Evolutionary conservation across 2,888 invertebrate genomes (phyloP), one percentile per base, ranked within the genome.

Genomic region (Agonopterix subpropinquella): DNA sequence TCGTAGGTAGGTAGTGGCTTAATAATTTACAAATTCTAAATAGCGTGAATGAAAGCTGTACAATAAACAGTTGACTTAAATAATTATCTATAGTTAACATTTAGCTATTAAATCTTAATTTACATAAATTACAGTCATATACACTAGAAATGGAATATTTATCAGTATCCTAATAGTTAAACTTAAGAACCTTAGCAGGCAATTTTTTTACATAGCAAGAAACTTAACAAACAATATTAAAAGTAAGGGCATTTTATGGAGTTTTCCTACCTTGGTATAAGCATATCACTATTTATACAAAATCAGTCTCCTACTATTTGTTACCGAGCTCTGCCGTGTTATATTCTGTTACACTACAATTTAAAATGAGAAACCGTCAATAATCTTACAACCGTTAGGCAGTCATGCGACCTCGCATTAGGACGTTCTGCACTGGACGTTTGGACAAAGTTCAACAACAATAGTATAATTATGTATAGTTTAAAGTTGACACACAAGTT

Each of bases 261-360:
- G 70, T 70, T 70, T 67, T 62, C 70, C 72, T 77, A 78, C 70
- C 68, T 73, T 76, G 81, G 79, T 83, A 77, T 68, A 77, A 77
- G 76, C 78, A 77, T 80, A 80, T 79, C 76, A 80, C 80, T 78
- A 78, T 72, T 74, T 76, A 79, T 82, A 85, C 80, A 87, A 86
- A 85, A 85, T 88, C 87, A 88, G 87, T 87, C 87, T 87, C 86
- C 84, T 83, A 84, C 83, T 80, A 82, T 84, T 84, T 83, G 82
- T 83, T 80, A 77, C 73, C 66, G 73, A 76, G 70, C 73, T 73
- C 70, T 73, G 71, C 66, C 70, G 60, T 68, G 64, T 65, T 65
- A 64, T 59, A 67, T 72, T 64, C 63, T 71, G 58, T 65, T 55
- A 65, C 59, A 59, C 60, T 63, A 61, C 28, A 28, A 5, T 5